Conservation (phyloP, 2,888 invertebrate genomes). For the Macrosoma leucophasiata region DNA sequence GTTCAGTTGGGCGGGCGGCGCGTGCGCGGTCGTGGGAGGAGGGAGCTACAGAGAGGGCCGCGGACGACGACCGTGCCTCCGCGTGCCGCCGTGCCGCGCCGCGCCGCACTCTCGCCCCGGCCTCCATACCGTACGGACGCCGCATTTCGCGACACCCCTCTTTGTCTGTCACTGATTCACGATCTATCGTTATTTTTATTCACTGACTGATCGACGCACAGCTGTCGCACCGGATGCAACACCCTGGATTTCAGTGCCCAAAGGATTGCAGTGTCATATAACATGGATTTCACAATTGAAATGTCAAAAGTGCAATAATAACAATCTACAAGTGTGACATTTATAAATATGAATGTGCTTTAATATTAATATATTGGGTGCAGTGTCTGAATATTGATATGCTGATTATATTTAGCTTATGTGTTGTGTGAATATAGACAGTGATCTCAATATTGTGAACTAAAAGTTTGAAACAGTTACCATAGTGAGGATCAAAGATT, state of each 20-base stretch:
- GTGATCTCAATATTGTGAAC: constrained; percentile 20
- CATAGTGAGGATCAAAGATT: constrained; percentile 82
- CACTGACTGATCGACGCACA: constrained; percentile 32
- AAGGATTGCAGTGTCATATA: constrained; percentile 66
- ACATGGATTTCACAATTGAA: constrained; percentile 36
- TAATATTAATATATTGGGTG: too few species aligned
- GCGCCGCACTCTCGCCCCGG: constrained; percentile 34
- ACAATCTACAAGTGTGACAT: too few species aligned
- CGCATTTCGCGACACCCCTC: constrained; percentile 33
- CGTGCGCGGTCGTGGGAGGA: constrained; percentile 47
- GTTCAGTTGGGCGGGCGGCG: constrained; percentile 48
- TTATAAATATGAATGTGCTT: too few species aligned
- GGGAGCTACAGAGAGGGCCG: constrained; percentile 42
- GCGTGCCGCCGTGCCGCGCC: constrained; percentile 53
- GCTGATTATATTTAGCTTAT: too few species aligned
- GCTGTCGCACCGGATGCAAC: constrained; percentile 34
- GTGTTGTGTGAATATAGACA: too few species aligned
- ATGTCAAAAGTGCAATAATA: constrained; percentile 18
- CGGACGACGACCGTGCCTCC: constrained; percentile 40
- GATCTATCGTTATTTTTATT: constrained; percentile 57
- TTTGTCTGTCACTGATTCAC: constrained; percentile 53
- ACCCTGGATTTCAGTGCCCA: constrained; percentile 65
- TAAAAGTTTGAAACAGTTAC: constrained; percentile 60
- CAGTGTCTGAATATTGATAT: too few species aligned
- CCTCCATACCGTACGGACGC: too few species aligned